Percentiles rank a stretch among this genome's conserved stretches.
Evolutionary conservation across 2,113 vertebrate genomes (phyloP).

Genomic region (Tretioscincus oriximinensis): DNA sequence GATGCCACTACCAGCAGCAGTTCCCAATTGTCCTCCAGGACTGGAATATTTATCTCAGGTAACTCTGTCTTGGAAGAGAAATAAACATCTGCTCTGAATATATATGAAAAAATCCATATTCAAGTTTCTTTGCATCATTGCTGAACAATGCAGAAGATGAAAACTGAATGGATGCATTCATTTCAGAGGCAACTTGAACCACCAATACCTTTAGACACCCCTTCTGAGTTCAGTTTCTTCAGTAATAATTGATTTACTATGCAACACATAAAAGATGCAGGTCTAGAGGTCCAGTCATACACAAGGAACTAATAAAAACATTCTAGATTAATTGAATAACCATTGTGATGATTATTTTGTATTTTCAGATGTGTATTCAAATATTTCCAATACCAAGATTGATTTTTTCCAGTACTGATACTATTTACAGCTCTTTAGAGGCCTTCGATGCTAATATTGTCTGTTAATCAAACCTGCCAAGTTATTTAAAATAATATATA

Average conservation of each 20-base stretch:
- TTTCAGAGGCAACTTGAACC: no score
- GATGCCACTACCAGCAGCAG: conserved; percentile 63
- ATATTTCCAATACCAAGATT: background rate
- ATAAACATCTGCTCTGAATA: no score
- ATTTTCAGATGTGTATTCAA: background rate
- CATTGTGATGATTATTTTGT: background rate
- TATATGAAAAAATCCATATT: no score
- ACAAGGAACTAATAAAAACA: background rate
- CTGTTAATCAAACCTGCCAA: no score
- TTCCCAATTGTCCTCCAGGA: conserved; percentile 71
- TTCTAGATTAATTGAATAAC: background rate
- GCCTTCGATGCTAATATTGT: no score
- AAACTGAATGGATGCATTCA: no score
- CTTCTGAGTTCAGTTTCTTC: background rate
- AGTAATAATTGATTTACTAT: background rate
- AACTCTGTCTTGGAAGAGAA: conserved; percentile 5
- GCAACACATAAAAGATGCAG: background rate
- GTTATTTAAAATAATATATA: no score
- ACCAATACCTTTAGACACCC: no score
- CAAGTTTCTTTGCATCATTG: no score
- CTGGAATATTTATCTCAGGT: conserved; percentile 77
- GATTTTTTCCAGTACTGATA: background rate
- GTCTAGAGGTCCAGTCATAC: background rate
- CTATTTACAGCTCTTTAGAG: no score
- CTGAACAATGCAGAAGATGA: no score